These are phyloP conservation scores for Arrhopalites spinosus DNA, from an alignment of 2,888 invertebrate genomes.

Conservation along the genomic window DNA sequence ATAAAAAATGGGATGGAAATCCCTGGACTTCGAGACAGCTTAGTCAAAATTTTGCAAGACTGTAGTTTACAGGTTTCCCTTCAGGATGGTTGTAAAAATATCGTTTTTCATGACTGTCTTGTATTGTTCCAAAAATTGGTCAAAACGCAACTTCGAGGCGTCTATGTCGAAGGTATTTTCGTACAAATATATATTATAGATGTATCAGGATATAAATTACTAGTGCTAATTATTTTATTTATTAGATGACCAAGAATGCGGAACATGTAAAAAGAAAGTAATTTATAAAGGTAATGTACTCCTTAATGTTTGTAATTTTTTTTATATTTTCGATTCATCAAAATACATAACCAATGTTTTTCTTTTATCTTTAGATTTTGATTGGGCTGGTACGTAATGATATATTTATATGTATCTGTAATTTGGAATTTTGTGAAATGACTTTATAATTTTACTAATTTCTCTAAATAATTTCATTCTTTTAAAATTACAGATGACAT, in stretches of 20 bases:
- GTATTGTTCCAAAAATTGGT: constrained; percentile 82
- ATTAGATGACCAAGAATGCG: constrained; percentile 75
- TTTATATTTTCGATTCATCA: background rate
- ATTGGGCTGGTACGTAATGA: constrained; percentile 61
- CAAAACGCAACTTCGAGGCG: constrained; percentile 75
- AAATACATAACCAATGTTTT: constrained; percentile 12
- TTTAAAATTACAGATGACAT: constrained; percentile 64
- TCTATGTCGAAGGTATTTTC: constrained; percentile 67
- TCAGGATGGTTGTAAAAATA: constrained; percentile 86
- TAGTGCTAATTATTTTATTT: background rate
- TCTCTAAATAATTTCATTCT: too few relatives aligned
- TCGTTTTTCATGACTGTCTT: constrained; percentile 88
- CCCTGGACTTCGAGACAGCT: constrained; percentile 83
- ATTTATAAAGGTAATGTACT: constrained; percentile 67
- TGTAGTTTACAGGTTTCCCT: constrained; percentile 86
- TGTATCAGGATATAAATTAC: background rate
- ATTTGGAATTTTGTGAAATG: too few relatives aligned
- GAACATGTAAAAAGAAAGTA: constrained; percentile 76
- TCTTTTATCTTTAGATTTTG: constrained; percentile 65
- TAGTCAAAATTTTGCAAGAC: constrained; percentile 94
- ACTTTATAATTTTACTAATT: too few relatives aligned
- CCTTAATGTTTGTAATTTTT: background rate
- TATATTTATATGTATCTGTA: too few relatives aligned
- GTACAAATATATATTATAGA: background rate
- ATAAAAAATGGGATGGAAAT: constrained; percentile 85